Evolutionary conservation across 2,888 invertebrate genomes (phyloP).

Genomic region (Leistus spinibarbis): DNA sequence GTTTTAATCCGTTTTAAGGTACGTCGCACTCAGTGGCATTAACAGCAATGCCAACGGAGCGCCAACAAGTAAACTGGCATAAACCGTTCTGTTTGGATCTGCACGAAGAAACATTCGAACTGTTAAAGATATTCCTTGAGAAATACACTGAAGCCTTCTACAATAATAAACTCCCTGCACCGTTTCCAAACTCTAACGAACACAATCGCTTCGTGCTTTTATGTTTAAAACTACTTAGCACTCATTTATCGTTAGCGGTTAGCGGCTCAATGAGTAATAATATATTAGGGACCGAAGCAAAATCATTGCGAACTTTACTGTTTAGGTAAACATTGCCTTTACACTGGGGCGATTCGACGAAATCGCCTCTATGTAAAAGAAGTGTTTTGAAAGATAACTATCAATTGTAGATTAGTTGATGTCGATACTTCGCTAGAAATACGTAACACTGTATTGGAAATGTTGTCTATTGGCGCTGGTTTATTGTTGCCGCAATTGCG

Average conservation of each 20-base stretch:
- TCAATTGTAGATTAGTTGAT: constrained; percentile 55
- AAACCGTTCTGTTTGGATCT: constrained; percentile 68
- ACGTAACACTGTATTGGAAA: constrained; percentile 62
- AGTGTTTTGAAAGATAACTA: not conserved
- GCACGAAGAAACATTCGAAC: constrained; percentile 64
- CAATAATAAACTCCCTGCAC: constrained; percentile 55
- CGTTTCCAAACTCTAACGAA: constrained; percentile 58
- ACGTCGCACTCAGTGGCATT: constrained; percentile 69
- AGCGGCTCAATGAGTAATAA: constrained; percentile 58
- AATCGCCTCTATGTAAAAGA: no score
- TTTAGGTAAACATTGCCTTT: constrained; percentile 56
- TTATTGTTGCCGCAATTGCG: constrained; percentile 64
- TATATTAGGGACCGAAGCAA: constrained; percentile 62
- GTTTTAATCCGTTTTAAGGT: no score
- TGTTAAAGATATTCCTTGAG: constrained; percentile 62
- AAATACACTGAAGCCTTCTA: constrained; percentile 63
- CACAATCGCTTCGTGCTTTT: constrained; percentile 65
- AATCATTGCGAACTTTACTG: constrained; percentile 61
- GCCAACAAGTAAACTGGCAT: constrained; percentile 62
- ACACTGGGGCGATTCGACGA: not conserved
- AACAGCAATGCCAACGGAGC: constrained; percentile 61
- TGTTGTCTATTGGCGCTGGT: constrained; percentile 64
- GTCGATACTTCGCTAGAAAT: constrained; percentile 59
- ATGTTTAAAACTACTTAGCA: constrained; percentile 62
- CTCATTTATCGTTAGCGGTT: constrained; percentile 64